These are phyloP conservation scores for Asobara japonica DNA, from an alignment of 1,140 invertebrate genomes.

Conservation along the genomic window DNA sequence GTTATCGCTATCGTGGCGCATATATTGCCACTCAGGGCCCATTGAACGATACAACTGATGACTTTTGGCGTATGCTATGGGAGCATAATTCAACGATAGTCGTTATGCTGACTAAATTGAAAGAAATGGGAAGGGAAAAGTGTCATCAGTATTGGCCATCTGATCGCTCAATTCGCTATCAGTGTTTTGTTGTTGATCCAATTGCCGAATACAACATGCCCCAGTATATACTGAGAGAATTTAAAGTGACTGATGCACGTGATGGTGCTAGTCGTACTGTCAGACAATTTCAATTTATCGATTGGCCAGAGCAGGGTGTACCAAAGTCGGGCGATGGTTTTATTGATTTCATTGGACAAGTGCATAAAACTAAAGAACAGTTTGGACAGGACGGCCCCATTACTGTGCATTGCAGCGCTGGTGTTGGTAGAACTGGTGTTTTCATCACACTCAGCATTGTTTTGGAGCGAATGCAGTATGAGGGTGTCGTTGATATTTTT, in stretches of 20 bases:
- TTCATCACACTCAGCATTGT: constrained; percentile 98
- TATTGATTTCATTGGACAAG: constrained; percentile 98
- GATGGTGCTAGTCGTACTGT: constrained; percentile 96
- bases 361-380: constrained; percentile 99
- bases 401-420: constrained; percentile 97
- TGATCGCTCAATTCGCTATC: constrained; percentile 94
- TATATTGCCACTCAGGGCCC: constrained; percentile 99
- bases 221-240: constrained; percentile 97
- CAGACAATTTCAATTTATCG: constrained; percentile 98
- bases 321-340: constrained; percentile 98
- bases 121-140: constrained; percentile 97
- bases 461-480: constrained; percentile 98
- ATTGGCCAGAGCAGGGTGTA: constrained; percentile 98
- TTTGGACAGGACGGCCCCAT: constrained; percentile 99
- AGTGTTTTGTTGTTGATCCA: constrained; percentile 98
- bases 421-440: constrained; percentile 97
- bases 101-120: constrained; percentile 97
- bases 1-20: constrained; percentile 88
- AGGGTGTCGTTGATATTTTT: constrained; percentile 98
- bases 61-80: constrained; percentile 99
- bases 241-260: constrained; percentile 95
- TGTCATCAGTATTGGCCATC: constrained; percentile 99
- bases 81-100: constrained; percentile 99
- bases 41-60: constrained; percentile 93
- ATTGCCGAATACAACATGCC: constrained; percentile 99